These are phyloP conservation scores for Papilio xuthus DNA, from an alignment of 1,140 invertebrate species.

Conservation along the genomic window DNA sequence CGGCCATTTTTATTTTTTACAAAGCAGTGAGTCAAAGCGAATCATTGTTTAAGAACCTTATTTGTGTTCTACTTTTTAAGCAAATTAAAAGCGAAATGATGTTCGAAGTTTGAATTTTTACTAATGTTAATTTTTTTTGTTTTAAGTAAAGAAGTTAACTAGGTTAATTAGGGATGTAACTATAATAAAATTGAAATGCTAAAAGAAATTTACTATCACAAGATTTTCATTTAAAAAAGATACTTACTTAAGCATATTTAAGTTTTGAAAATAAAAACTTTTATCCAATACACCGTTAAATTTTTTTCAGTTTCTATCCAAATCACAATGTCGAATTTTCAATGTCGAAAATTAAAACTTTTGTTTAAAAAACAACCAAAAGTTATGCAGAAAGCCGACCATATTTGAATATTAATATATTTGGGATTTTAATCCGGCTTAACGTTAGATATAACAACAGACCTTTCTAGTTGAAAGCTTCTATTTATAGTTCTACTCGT, in stretches of 20 bases:
- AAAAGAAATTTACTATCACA: no score
- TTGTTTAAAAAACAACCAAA: constrained; percentile 4
- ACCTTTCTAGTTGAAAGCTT: constrained; percentile 13
- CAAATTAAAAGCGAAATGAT: background rate
- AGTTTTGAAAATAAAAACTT: no score
- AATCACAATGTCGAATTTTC: background rate
- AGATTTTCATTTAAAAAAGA: no score
- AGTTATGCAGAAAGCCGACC: background rate
- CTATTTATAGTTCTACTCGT: background rate
- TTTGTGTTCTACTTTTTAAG: background rate
- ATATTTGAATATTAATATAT: constrained; percentile 15
- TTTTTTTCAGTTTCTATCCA: no score
- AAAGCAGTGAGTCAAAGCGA: background rate
- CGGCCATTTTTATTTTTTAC: background rate
- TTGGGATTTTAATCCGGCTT: constrained; percentile 24
- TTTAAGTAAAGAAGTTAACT: no score
- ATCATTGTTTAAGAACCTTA: background rate
- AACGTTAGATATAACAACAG: background rate
- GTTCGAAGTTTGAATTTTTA: background rate
- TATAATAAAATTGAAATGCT: no score
- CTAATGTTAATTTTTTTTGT: no score
- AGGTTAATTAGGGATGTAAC: no score
- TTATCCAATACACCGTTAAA: no score
- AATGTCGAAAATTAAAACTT: background rate
- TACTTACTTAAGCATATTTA: no score